phyloP scores from a whole-genome alignment of 2,113 vertebrate genomes.

The Hippoglossus stenolepis region DNA sequence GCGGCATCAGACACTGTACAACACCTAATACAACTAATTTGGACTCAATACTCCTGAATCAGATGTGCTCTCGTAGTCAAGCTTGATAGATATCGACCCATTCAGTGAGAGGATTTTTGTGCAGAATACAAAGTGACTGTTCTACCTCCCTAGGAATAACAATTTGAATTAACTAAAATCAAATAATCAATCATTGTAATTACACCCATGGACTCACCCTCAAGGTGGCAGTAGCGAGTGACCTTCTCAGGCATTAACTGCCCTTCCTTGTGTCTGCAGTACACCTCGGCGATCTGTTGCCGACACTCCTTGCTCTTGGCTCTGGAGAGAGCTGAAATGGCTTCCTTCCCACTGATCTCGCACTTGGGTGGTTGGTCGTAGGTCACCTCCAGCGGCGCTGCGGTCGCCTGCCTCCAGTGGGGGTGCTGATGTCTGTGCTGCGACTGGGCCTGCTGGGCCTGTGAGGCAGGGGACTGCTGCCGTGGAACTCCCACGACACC shows the following conservation, averaged over 20 bases:
- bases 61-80: background rate
- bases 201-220: constrained; percentile 86
- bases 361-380: constrained; percentile 90
- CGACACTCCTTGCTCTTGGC: constrained; percentile 92
- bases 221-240: constrained; percentile 91
- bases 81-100: constrained; percentile 28
- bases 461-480: constrained; percentile 71
- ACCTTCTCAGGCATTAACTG: constrained; percentile 96
- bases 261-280: constrained; percentile 92
- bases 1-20: background rate
- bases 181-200: constrained; percentile 39
- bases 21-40: background rate
- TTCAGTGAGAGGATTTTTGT: background rate
- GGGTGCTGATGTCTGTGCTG: constrained; percentile 69
- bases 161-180: constrained; percentile 27
- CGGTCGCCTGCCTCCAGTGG: constrained; percentile 62
- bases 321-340: constrained; percentile 92
- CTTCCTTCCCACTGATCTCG: constrained; percentile 96
- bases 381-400: constrained; percentile 80
- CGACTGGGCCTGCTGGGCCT: constrained; percentile 64
- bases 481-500: background rate
- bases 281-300: constrained; percentile 92
- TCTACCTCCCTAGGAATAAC: constrained; percentile 3
- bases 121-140: constrained; percentile 43
- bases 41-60: background rate